phyloP scores from a whole-genome alignment of 1,140 invertebrate species.

The Leptinotarsa lineolata region DNA sequence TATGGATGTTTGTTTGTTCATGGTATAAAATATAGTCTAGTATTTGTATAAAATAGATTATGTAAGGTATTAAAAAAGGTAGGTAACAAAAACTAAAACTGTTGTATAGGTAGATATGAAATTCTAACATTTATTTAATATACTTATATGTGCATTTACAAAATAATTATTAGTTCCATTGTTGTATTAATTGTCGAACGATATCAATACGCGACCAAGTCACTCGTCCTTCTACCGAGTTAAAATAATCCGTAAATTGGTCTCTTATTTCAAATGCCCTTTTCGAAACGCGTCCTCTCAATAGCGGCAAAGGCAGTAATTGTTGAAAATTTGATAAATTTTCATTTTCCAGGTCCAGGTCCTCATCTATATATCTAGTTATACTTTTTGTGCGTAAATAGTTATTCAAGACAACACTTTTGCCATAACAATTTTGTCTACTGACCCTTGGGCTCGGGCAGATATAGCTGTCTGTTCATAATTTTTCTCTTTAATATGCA shows the following conservation, averaged over 20 bases:
- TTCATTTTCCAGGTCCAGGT: constrained; percentile 30
- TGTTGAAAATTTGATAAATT: constrained; percentile 11
- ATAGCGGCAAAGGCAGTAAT: constrained; percentile 5
- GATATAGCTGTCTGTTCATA: constrained; percentile 24
- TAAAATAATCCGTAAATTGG: constrained; percentile 43
- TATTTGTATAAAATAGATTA: no score
- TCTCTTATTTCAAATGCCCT: constrained; percentile 25
- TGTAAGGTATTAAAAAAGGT: no score
- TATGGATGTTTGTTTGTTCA: not conserved
- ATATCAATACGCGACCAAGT: constrained; percentile 40
- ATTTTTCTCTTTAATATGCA: constrained; percentile 34
- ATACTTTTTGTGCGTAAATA: constrained; percentile 43
- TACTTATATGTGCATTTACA: no score
- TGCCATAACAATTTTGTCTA: constrained; percentile 47
- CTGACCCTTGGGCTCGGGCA: constrained; percentile 29
- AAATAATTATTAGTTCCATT: no score
- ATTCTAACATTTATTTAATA: no score
- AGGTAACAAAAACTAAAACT: no score
- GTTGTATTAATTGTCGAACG: no score
- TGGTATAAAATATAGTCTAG: not conserved
- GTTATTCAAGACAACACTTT: constrained; percentile 51
- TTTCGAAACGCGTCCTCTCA: constrained; percentile 9
- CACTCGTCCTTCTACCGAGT: constrained; percentile 41
- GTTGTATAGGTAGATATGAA: not conserved
- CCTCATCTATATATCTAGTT: constrained; percentile 29